A percentile compares a stretch with the other conserved stretches of the same genome.
Evolutionary conservation across 2,888 invertebrate genomes (phyloP).

Genomic region (Drosophila anomalipes): DNA sequence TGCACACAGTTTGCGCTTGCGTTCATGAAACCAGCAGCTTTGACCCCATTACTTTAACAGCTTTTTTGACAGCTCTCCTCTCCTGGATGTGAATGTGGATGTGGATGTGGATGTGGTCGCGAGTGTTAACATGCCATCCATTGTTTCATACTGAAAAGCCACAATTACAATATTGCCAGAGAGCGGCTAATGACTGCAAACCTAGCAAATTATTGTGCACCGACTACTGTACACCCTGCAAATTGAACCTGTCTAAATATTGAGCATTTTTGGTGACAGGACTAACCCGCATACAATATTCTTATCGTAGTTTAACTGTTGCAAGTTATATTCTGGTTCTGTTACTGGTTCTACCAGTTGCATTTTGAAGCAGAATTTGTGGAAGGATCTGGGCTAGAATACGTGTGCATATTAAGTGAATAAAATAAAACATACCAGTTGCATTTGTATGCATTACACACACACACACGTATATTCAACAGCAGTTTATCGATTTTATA

Average conservation of each 20-base stretch:
- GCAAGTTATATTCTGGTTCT: not conserved
- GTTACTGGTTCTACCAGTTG: not conserved
- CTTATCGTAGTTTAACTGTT: not conserved
- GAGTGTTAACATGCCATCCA: slow-evolving; percentile 30
- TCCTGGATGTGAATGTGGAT: slow-evolving; percentile 26
- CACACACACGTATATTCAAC: not conserved
- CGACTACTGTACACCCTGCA: slow-evolving; percentile 3
- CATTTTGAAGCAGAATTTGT: not conserved
- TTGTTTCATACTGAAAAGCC: slow-evolving; percentile 34
- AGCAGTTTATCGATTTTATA: not conserved
- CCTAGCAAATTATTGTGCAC: too few relatives aligned
- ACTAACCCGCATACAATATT: not conserved
- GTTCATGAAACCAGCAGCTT: slow-evolving; percentile 35
- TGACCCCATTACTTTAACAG: slow-evolving; percentile 48
- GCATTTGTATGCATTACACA: slow-evolving; percentile 3
- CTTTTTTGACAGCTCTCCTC: slow-evolving; percentile 16
- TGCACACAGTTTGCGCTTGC: slow-evolving; percentile 17
- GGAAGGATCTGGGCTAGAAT: not conserved
- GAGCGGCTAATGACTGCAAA: not conserved
- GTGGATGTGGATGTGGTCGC: slow-evolving; percentile 18
- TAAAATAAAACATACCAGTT: not conserved
- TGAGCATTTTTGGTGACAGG: not conserved
- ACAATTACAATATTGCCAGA: slow-evolving; percentile 15
- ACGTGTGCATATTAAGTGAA: too few relatives aligned
- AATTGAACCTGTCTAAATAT: not conserved